phyloP scores from a whole-genome alignment of 1,140 invertebrate genomes.

The Drosophila saltans region DNA sequence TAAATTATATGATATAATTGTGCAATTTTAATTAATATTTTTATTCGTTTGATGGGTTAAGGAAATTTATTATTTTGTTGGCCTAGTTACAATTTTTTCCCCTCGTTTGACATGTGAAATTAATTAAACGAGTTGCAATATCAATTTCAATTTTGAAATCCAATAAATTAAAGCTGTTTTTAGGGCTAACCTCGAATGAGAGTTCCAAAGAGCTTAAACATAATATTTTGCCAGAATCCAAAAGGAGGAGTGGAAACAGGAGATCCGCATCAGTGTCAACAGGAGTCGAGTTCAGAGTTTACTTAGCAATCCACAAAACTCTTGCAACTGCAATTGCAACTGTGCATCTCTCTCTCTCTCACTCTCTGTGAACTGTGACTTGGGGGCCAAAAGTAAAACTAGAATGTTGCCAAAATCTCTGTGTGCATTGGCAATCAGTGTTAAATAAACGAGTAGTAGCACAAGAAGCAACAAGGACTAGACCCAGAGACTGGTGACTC shows the following conservation, averaged over 20 bases:
- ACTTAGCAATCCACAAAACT: slow-evolving; percentile 44
- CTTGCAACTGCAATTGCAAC: background rate
- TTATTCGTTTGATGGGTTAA: slow-evolving; percentile 7
- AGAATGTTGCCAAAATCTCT: slow-evolving; percentile 56
- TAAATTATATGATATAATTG: slow-evolving; percentile 44
- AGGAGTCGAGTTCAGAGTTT: slow-evolving; percentile 59
- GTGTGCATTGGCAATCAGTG: slow-evolving; percentile 79
- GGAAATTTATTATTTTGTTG: slow-evolving; percentile 9
- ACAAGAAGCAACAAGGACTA: slow-evolving; percentile 21
- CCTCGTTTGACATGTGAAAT: background rate
- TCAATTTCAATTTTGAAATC: background rate
- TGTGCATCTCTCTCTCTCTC: slow-evolving; percentile 3
- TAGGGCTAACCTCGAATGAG: background rate
- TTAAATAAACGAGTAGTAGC: slow-evolving; percentile 73
- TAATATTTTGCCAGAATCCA: slow-evolving; percentile 40
- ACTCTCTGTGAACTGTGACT: slow-evolving; percentile 12
- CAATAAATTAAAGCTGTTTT: slow-evolving; percentile 18
- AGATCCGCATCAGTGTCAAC: slow-evolving; percentile 51
- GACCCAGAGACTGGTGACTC: background rate
- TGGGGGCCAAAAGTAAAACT: slow-evolving; percentile 22
- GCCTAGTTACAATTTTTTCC: background rate
- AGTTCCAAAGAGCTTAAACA: slow-evolving; percentile 53
- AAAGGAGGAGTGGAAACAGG: slow-evolving; percentile 10
- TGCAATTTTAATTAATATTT: slow-evolving; percentile 44
- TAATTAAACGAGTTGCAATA: background rate